Conservation (phyloP, 1,140 invertebrate genomes). For the Drosophila athabasca region DNA sequence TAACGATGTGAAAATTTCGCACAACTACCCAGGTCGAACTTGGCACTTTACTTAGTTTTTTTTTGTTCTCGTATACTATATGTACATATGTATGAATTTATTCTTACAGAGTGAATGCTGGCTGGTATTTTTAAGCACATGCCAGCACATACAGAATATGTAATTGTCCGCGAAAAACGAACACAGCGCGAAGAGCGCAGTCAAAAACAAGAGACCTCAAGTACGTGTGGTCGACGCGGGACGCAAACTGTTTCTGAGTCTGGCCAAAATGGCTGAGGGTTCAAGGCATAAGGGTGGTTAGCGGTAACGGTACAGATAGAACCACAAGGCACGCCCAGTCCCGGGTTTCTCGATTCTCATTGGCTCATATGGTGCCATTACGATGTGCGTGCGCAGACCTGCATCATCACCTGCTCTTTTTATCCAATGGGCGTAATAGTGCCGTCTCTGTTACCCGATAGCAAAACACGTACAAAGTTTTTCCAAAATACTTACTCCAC, state of each 20-base stretch:
- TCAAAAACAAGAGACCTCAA: neutral
- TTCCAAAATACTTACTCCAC: no score
- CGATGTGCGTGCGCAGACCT: neutral
- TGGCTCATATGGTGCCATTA: neutral
- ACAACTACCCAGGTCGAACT: no score
- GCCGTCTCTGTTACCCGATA: no score
- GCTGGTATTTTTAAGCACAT: no score
- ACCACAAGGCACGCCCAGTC: slow-evolving; percentile 2
- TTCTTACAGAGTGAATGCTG: no score
- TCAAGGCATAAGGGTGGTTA: slow-evolving; percentile 10
- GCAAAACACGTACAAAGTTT: no score
- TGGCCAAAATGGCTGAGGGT: slow-evolving; percentile 21
- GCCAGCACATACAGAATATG: neutral
- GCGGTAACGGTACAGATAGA: slow-evolving; percentile 1
- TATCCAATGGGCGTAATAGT: no score
- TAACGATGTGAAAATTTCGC: no score
- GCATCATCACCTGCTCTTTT: neutral
- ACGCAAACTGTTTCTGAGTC: slow-evolving; percentile 53
- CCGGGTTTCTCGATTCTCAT: neutral
- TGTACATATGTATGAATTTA: no score
- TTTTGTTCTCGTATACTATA: no score
- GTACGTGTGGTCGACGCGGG: slow-evolving; percentile 50
- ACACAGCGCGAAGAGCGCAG: slow-evolving; percentile 2
- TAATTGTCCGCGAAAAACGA: neutral
- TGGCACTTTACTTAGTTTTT: no score